Evolutionary conservation across 30 jellyfish, hydroid and myxozoan species (phyloP).

Genomic region (Cassiopea xamachana): DNA sequence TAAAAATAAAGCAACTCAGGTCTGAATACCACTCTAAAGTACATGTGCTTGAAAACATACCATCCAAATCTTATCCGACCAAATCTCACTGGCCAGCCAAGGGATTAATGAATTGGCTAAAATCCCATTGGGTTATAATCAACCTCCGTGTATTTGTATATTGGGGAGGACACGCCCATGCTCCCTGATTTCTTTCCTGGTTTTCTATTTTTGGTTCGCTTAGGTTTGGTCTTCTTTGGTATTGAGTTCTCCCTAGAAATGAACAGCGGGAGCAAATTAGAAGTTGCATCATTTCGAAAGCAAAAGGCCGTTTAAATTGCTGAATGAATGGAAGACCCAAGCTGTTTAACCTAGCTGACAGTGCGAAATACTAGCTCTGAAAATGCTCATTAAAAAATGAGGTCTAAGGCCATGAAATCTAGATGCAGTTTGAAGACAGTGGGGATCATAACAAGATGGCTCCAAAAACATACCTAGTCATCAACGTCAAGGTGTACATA

Average conservation of each 20-base stretch:
- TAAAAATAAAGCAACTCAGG: no score
- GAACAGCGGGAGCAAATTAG: slow-evolving; percentile 31
- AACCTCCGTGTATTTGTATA: slow-evolving; percentile 72
- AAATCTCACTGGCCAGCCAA: no score
- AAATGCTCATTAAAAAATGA: no score
- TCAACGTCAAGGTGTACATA: no score
- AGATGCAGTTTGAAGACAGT: no score
- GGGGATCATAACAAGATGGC: no score
- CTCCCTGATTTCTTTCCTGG: slow-evolving; percentile 3
- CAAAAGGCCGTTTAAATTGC: background rate
- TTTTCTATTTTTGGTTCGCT: slow-evolving; percentile 6
- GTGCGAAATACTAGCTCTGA: background rate
- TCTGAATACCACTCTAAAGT: no score
- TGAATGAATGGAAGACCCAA: background rate
- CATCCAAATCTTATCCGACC: no score
- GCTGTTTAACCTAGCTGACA: background rate
- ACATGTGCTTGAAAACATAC: no score
- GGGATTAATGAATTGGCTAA: background rate
- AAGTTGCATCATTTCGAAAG: background rate
- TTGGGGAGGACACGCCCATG: slow-evolving; percentile 57
- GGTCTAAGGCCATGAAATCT: no score
- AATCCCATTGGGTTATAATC: slow-evolving; percentile 65
- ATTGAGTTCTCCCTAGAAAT: slow-evolving; percentile 48
- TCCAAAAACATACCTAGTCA: no score
- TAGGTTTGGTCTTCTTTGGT: slow-evolving; percentile 37